Conservation (phyloP, 2,888 invertebrate genomes). For the Pachymerium ferrugineum region DNA sequence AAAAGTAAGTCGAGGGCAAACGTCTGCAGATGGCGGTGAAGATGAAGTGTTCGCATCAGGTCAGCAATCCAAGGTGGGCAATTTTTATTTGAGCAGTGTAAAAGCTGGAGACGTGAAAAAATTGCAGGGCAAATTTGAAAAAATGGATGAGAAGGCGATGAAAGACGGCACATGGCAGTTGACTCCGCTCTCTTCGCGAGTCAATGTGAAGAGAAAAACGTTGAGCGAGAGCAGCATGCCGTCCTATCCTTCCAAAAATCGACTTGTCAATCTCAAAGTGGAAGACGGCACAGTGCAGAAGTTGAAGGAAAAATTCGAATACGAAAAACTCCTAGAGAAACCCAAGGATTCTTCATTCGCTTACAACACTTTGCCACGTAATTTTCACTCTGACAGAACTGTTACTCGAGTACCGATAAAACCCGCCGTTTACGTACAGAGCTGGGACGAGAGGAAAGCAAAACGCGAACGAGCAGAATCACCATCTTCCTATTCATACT, state of each 20-base stretch:
- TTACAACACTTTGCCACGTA: not conserved
- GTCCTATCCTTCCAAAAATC: not conserved
- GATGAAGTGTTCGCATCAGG: not conserved
- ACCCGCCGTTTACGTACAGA: not conserved
- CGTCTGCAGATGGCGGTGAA: not conserved
- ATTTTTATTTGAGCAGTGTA: slow-evolving; percentile 29
- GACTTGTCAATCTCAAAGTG: not conserved
- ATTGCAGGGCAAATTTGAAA: slow-evolving; percentile 33
- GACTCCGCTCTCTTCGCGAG: not conserved
- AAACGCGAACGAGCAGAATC: not conserved
- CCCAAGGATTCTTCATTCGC: not conserved
- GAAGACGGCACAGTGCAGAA: slow-evolving; percentile 28
- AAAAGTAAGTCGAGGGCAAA: not conserved
- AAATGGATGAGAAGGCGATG: not conserved
- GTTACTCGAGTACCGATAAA: not conserved
- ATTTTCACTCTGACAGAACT: not conserved
- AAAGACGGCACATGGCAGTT: not conserved
- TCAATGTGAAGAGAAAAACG: not conserved
- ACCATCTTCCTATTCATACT: slow-evolving; percentile 2
- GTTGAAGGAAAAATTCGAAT: slow-evolving; percentile 20
- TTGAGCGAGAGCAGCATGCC: not conserved
- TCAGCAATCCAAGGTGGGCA: not conserved
- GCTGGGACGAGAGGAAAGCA: not conserved
- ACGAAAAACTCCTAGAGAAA: not conserved
- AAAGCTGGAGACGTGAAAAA: slow-evolving; percentile 35